Evolutionary conservation across 2,888 invertebrate species (phyloP), one percentile per base, ranked within the genome.

Genomic region (Melangyna quadrimaculata): DNA sequence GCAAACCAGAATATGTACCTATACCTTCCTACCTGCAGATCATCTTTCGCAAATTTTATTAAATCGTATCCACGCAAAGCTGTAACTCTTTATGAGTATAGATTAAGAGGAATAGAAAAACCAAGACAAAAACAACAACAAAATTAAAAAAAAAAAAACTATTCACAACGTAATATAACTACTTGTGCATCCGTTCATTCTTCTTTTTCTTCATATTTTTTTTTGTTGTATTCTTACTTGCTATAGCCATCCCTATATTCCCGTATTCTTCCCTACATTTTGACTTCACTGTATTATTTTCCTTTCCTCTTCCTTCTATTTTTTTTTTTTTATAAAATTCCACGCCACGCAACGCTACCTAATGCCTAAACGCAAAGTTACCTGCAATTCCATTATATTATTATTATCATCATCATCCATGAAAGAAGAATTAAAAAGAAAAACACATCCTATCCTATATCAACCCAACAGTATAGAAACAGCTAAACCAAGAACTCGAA

Each of bases 311-410:
- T 53, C 57, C 57, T 32, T 45, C 72, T 37, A n/a, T 45, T 78
- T 45, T 48, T 37, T 61, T 63, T 73, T 59, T 63, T 35, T 48
- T 22, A 45, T 37, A 75, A 74, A 79, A 84, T 75, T 84, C 79
- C 72, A 72, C 37, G 75, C 72, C 61, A 86, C 80, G 80, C 81
- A 81, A 81, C 81, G 69, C 86, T 86, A 73, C 86, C 86, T 81
- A 86, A 86, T 86, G 86, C 86, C 86, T 86, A 86, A 86, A 86
- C 77, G 81, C 77, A 63, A 78, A 78, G 69, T 86, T 80, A 86
- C 86, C 86, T 86, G 86, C 77, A 86, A 81, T 86, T 86, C 51
- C 73, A 86, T 86, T 77, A 86, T 77, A 84, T 78, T 55, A 40
- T 63, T 43, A 45, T 45, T 27, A 84, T 75, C 43, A 78, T 84